Evolutionary conservation across 2,797 vertebrate species (phyloP).

Genomic region (Meriones psammophilus): DNA sequence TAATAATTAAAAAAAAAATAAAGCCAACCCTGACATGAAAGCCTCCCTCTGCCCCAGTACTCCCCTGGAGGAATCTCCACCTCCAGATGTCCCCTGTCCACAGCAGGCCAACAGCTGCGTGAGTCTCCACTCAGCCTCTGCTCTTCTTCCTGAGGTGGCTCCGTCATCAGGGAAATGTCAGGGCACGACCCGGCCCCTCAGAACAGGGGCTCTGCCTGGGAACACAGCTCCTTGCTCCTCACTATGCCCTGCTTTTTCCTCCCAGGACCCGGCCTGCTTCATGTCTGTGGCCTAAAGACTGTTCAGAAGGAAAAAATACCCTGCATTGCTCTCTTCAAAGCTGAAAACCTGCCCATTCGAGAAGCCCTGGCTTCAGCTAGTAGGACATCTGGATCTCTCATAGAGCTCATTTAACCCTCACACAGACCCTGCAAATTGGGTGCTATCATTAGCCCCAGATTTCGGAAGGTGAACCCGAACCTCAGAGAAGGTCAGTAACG

Average conservation of each 20-base stretch:
- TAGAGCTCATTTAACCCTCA: neutral
- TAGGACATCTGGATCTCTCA: neutral
- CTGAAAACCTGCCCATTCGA: neutral
- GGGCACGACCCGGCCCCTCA: neutral
- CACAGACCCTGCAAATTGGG: neutral
- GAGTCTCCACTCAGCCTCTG: neutral
- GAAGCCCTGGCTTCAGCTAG: neutral
- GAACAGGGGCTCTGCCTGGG: neutral
- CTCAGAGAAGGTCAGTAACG: neutral
- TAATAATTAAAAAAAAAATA: neutral
- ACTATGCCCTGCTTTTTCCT: neutral
- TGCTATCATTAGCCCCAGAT: neutral
- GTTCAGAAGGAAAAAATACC: neutral
- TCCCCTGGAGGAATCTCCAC: neutral
- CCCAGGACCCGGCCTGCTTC: neutral
- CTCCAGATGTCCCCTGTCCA: conserved; percentile 30
- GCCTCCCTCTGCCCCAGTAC: neutral
- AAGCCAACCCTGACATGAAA: neutral
- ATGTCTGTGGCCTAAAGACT: neutral
- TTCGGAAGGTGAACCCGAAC: neutral
- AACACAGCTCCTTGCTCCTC: neutral
- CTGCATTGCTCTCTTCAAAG: neutral
- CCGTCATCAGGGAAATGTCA: neutral
- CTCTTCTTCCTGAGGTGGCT: neutral
- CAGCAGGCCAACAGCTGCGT: neutral